These are phyloP conservation scores for Pseudoips prasinana DNA, from an alignment of 2,888 invertebrate species.

Conservation along the genomic window DNA sequence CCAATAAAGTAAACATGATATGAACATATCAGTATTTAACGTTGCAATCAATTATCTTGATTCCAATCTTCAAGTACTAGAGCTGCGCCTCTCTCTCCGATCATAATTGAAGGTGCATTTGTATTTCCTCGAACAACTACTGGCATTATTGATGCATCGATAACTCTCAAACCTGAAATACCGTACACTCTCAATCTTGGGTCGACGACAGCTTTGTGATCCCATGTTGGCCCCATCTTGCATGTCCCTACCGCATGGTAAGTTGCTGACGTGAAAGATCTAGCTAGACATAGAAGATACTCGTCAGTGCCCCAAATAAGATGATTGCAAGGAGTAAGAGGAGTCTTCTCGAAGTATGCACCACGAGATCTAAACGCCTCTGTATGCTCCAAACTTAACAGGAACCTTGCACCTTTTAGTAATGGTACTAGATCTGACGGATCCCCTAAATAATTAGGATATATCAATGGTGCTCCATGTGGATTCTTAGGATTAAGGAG, in stretches of 20 bases:
- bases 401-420: constrained; percentile 82
- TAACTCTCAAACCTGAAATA: constrained; percentile 81
- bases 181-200: constrained; percentile 85
- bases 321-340: constrained; percentile 81
- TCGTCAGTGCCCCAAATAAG: constrained; percentile 81
- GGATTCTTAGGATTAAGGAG: constrained; percentile 85
- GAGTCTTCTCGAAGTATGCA: constrained; percentile 73
- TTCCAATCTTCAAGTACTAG: constrained; percentile 54
- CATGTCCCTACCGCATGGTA: constrained; percentile 70
- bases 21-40: too few relatives aligned
- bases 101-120: constrained; percentile 91
- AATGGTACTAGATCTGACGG: constrained; percentile 82
- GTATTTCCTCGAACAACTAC: constrained; percentile 89
- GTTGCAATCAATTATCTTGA: too few relatives aligned
- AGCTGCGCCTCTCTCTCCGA: constrained; percentile 81
- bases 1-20: too few relatives aligned
- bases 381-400: constrained; percentile 80
- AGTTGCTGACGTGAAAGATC: constrained; percentile 77
- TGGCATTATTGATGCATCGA: constrained; percentile 92
- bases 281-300: constrained; percentile 84
- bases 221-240: constrained; percentile 79
- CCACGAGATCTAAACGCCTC: constrained; percentile 79
- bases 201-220: constrained; percentile 85
- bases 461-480: constrained; percentile 85
- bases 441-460: constrained; percentile 84